Base-by-base conservation (phyloP, 2,888 invertebrate genomes). In the Apamea epomidion region DNA sequence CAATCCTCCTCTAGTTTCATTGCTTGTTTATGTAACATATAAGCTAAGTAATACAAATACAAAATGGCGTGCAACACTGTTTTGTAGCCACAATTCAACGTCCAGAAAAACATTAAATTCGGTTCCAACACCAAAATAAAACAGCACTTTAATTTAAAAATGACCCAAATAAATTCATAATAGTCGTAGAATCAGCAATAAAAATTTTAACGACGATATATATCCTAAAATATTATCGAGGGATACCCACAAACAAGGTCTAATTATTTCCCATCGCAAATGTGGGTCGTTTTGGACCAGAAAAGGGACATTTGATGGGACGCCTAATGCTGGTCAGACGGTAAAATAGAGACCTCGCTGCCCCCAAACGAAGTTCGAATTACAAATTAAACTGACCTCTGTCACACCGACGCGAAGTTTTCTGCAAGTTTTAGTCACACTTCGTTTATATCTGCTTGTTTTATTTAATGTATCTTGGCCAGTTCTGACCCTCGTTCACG, bases 291-390 rank as follows among this genome's bases (percentile, higher is more conserved):
- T 88, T 87, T 82, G 84, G 84, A 60, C 89, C 85, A 89, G 88
- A 91, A 93, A 60, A 92, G 90, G 91, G 93, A 87, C 91, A 91
- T 89, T 88, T 89, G 91, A 90, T 89, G 88, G 88, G 80, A 85
- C 88, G 85, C 91, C 85, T 92, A 93, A 93, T 92, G 93, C 90
- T 85, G 89, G 92, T 90, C 92, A 90, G 87, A 83, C 76, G 85
- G 86, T 92, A 90, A 88, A 94, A 93, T 94, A 92, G 93, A 94
- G 94, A 92, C 92, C 93, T 91, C 85, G 82, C 84, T 91, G 90
- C 93, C 94, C 94, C 90, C 95, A 94, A 95, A 95, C 93, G 94
- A 92, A 94, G 93, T 94, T 91, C 92, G 92, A 94, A 94, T 94
- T 93, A 94, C 93, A 93, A 94, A 94, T 94, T 94, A 93, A 93